These are phyloP conservation scores for Acromyrmex echinatior DNA, from an alignment of 1,140 invertebrate species.

Conservation along the genomic window DNA sequence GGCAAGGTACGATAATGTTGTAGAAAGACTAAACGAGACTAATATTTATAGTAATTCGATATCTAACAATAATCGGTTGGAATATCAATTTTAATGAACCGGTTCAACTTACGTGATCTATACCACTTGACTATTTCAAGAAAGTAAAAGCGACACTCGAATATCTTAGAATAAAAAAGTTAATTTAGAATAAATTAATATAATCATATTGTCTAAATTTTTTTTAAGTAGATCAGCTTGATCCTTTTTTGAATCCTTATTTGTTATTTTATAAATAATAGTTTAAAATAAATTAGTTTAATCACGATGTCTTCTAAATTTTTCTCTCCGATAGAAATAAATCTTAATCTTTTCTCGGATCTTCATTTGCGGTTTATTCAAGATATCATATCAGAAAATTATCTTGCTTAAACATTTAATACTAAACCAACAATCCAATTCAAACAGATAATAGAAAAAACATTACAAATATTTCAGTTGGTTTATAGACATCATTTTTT, in stretches of 20 bases:
- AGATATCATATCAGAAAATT: neutral
- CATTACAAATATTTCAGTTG: neutral
- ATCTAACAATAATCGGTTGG: conserved; percentile 36
- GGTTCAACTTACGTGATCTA: neutral
- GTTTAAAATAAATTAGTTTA: neutral
- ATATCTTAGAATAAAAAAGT: conserved; percentile 4
- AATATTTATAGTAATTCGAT: conserved; percentile 39
- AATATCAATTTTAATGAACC: conserved; percentile 33
- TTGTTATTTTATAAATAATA: neutral
- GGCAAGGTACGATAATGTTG: neutral
- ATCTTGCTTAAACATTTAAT: neutral
- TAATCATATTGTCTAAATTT: neutral
- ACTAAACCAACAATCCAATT: neutral
- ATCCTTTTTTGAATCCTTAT: neutral
- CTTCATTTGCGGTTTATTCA: neutral
- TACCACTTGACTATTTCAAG: neutral
- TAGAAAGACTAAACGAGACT: conserved; percentile 9
- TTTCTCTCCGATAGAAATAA: neutral
- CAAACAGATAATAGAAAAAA: neutral
- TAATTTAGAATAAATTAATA: neutral
- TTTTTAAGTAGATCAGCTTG: neutral
- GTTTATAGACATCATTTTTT: neutral
- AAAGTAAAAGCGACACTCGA: neutral
- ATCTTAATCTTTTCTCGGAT: neutral
- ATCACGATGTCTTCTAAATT: no score